phyloP scores from a whole-genome alignment of 2,888 invertebrate genomes.

The Sussaba pulchella region DNA sequence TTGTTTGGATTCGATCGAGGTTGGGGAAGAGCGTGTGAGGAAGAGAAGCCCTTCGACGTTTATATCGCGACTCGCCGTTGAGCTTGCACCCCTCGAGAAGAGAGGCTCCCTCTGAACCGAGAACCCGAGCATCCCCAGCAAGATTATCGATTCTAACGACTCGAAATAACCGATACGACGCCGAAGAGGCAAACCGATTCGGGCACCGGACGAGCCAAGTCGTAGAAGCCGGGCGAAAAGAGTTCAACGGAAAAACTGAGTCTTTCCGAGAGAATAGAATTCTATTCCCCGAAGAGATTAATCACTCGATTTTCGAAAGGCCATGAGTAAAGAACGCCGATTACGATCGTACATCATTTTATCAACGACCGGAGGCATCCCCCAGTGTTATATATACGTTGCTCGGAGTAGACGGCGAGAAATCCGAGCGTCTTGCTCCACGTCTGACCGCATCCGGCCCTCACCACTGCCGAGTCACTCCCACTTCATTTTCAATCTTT shows the following conservation, averaged over 20 bases:
- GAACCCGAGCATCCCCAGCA: slow-evolving; percentile 64
- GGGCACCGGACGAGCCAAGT: slow-evolving; percentile 43
- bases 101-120: slow-evolving; percentile 52
- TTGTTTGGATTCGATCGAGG: slow-evolving; percentile 33
- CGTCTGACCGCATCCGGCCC: slow-evolving; percentile 50
- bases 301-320: slow-evolving; percentile 58
- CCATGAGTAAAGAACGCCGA: slow-evolving; percentile 56
- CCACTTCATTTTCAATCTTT: slow-evolving; percentile 19
- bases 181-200: slow-evolving; percentile 41
- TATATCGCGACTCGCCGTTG: slow-evolving; percentile 57
- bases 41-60: slow-evolving; percentile 42
- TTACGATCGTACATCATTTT: slow-evolving; percentile 61
- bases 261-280: slow-evolving; percentile 41
- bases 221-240: slow-evolving; percentile 15
- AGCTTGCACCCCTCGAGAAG: slow-evolving; percentile 40
- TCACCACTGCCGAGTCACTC: slow-evolving; percentile 32
- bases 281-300: slow-evolving; percentile 60
- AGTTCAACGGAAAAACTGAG: slow-evolving; percentile 34
- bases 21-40: not conserved
- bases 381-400: slow-evolving; percentile 1
- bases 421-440: slow-evolving; percentile 2
- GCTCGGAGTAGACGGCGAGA: not conserved
- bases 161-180: slow-evolving; percentile 63
- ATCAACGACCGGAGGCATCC: slow-evolving; percentile 47
- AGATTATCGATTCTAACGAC: slow-evolving; percentile 68